Evolutionary conservation across 2,797 vertebrate species (phyloP).

Genomic region (Crax fasciolata): DNA sequence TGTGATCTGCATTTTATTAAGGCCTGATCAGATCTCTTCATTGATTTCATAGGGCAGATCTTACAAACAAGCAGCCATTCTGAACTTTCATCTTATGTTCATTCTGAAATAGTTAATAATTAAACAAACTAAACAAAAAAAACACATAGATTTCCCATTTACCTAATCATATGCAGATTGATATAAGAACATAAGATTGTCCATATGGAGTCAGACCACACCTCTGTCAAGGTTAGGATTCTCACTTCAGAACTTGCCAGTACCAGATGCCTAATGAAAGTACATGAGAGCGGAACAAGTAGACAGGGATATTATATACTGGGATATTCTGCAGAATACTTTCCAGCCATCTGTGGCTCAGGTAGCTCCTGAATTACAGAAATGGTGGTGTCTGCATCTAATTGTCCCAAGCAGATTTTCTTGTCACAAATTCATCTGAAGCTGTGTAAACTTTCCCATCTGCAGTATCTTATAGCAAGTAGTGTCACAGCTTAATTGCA

Average conservation of each 20-base stretch:
- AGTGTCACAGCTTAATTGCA: not conserved
- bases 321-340: constrained; percentile 16
- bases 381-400: constrained; percentile 39
- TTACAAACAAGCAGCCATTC: not conserved
- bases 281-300: constrained; percentile 17
- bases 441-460: constrained; percentile 20
- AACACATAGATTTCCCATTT: constrained; percentile 38
- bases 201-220: constrained; percentile 74
- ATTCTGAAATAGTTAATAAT: constrained; percentile 26
- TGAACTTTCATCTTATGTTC: not conserved
- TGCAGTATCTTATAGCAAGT: not conserved
- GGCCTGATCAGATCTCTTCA: not conserved
- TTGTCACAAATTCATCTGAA: constrained; percentile 34
- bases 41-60: not conserved
- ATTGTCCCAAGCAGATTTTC: constrained; percentile 59
- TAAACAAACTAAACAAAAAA: constrained; percentile 1
- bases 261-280: constrained; percentile 71
- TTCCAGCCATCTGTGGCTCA: constrained; percentile 63
- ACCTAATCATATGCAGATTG: constrained; percentile 38
- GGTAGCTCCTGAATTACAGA: constrained; percentile 57
- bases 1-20: not conserved
- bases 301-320: constrained; percentile 9
- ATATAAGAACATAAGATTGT: constrained; percentile 65
- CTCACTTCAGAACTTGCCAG: constrained; percentile 65
- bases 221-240: constrained; percentile 69